phyloP scores from a whole-genome alignment of 2,888 invertebrate genomes.

The Trisateles emortualis region DNA sequence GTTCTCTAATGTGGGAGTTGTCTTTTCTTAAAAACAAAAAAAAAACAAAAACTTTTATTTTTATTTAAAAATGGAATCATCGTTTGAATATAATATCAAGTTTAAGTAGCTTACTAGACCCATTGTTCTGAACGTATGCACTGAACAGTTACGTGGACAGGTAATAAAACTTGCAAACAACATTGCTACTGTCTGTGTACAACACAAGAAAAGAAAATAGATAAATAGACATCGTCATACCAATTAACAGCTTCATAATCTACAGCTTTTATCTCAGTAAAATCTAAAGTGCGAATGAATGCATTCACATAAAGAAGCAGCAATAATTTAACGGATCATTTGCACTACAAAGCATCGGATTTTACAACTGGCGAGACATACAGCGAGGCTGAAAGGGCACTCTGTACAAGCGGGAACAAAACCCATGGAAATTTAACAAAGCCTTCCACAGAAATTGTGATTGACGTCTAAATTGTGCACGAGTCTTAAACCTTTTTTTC shows the following conservation, averaged over 20 bases:
- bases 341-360: conserved; percentile 58
- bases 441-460: conserved; percentile 60
- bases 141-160: background rate
- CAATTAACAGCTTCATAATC: conserved; percentile 13
- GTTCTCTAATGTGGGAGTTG: too few species aligned
- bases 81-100: too few species aligned
- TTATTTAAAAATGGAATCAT: too few species aligned
- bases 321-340: conserved; percentile 75
- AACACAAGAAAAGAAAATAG: background rate
- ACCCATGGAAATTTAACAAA: conserved; percentile 65
- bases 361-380: conserved; percentile 48
- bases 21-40: too few species aligned
- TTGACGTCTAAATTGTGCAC: conserved; percentile 72
- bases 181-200: background rate
- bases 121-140: too few species aligned
- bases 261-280: conserved; percentile 2
- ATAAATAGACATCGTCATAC: background rate
- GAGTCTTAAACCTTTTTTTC: too few species aligned
- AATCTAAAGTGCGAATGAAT: conserved; percentile 19
- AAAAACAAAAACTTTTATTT: too few species aligned
- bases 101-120: too few species aligned
- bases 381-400: conserved; percentile 52
- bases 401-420: conserved; percentile 60
- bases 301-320: conserved; percentile 57
- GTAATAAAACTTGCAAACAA: background rate